phyloP scores from a whole-genome alignment of 64 coral and sea anemone species.

The Orbicella faveolata region DNA sequence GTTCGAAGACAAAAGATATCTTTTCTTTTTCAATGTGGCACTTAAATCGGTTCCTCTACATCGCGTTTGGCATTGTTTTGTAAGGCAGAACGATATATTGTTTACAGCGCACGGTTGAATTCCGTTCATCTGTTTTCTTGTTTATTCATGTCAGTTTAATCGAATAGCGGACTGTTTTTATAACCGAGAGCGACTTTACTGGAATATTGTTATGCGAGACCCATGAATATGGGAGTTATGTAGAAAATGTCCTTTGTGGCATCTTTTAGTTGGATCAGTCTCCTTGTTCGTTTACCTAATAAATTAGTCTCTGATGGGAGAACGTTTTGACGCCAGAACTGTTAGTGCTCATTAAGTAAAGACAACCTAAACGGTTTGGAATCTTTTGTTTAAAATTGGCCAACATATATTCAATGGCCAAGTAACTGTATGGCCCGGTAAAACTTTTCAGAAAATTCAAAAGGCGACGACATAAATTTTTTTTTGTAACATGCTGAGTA shows the following conservation, averaged over 20 bases:
- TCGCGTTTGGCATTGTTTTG: background rate
- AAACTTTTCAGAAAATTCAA: no score
- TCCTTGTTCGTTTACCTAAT: background rate
- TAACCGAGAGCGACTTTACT: no score
- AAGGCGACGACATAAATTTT: no score
- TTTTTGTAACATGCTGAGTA: no score
- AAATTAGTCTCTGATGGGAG: background rate
- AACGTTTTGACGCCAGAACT: background rate
- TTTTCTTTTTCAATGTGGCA: background rate
- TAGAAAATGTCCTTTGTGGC: background rate
- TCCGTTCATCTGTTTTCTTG: background rate
- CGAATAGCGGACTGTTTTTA: no score
- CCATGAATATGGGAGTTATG: background rate
- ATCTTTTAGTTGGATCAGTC: background rate
- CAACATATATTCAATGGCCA: background rate
- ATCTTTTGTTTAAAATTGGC: background rate
- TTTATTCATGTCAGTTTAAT: background rate
- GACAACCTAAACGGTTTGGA: background rate
- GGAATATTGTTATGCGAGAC: background rate
- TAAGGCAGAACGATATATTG: background rate
- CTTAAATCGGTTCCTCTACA: background rate
- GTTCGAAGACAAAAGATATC: slow-evolving; percentile 9
- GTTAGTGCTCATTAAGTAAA: background rate
- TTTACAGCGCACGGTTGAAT: background rate
- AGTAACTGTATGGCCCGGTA: no score